A percentile compares a stretch with the other conserved stretches of the same genome.
These are phyloP conservation scores for Sebastes nivosus DNA, from an alignment of 2,797 vertebrate species.

Conservation along the genomic window DNA sequence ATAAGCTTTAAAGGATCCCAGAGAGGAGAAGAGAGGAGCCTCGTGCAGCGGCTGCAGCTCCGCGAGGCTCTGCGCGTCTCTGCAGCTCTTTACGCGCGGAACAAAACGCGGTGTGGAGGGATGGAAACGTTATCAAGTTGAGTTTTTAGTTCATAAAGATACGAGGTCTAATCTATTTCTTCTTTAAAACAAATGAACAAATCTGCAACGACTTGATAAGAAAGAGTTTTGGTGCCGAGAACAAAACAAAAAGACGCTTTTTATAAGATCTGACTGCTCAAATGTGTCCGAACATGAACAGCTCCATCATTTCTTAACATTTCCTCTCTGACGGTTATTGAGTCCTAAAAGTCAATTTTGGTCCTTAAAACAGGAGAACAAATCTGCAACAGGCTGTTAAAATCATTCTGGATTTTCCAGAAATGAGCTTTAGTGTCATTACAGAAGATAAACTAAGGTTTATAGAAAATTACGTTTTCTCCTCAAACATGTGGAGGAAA, in stretches of 20 bases:
- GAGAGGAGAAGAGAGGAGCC: background rate
- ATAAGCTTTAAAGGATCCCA: background rate
- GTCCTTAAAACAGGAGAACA: no score
- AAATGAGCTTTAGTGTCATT: background rate
- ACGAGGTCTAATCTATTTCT: no score
- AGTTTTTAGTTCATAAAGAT: background rate
- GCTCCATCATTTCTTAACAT: no score
- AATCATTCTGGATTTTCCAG: background rate
- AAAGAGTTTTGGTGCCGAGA: background rate
- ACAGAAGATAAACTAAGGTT: background rate
- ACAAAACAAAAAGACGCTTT: no score
- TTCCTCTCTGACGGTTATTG: no score
- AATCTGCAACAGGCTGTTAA: no score
- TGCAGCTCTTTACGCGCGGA: constrained; percentile 1
- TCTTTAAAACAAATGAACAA: no score
- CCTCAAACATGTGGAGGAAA: no score
- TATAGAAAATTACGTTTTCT: background rate
- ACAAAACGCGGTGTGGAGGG: no score
- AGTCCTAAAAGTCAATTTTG: no score
- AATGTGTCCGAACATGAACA: no score
- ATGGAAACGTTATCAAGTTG: fast-evolving
- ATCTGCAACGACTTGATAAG: background rate
- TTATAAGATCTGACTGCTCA: no score
- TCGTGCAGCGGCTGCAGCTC: background rate
- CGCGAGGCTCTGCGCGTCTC: background rate